Evolutionary conservation across 2,113 vertebrate genomes (phyloP).

Genomic region (Sciurus niger): DNA sequence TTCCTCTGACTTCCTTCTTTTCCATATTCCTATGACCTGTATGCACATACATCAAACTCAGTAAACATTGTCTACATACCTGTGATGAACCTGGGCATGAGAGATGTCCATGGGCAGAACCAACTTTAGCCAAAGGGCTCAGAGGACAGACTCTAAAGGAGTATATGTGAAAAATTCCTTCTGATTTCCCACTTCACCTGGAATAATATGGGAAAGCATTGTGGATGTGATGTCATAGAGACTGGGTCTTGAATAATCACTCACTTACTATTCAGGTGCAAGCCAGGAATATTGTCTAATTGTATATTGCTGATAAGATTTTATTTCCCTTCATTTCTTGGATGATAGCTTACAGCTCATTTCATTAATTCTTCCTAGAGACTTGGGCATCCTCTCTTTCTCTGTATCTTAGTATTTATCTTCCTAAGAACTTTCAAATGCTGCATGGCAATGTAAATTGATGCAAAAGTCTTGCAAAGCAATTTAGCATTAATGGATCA

Average conservation of each 20-base stretch:
- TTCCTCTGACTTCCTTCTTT: neutral
- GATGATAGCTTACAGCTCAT: constrained; percentile 33
- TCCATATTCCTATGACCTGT: neutral
- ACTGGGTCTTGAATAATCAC: neutral
- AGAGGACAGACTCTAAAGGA: neutral
- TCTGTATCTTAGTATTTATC: constrained; percentile 66
- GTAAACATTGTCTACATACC: neutral
- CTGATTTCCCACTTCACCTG: neutral
- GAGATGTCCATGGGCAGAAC: neutral
- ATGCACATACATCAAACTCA: neutral
- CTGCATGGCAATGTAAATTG: constrained; percentile 67
- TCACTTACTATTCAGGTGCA: neutral
- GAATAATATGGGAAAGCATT: neutral
- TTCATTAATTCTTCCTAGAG: constrained; percentile 67
- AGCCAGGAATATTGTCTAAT: neutral
- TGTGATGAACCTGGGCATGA: neutral
- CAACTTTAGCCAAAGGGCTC: neutral
- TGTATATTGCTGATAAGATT: neutral
- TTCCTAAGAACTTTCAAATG: constrained; percentile 66
- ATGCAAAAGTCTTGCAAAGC: constrained; percentile 64
- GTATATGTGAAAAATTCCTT: neutral
- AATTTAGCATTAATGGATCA: constrained; percentile 79
- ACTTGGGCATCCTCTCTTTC: neutral
- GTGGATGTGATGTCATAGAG: neutral
- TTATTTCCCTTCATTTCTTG: constrained; percentile 39